These are phyloP conservation scores for Sycophila sp. DNA, from an alignment of 1,140 invertebrate genomes.

Conservation along the genomic window DNA sequence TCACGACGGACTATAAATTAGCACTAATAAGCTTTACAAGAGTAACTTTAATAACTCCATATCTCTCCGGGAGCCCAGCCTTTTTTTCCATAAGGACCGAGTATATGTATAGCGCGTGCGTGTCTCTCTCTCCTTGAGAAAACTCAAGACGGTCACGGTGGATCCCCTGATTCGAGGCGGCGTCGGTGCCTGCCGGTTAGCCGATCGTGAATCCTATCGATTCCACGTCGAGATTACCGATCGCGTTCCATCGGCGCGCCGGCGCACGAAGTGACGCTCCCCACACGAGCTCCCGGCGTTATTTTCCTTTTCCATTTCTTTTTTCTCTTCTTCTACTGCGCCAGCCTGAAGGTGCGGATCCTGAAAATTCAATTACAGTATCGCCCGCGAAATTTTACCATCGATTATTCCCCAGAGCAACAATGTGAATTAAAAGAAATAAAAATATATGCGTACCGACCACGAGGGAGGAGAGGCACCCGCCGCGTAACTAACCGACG, in stretches of 20 bases:
- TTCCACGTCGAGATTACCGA: slow-evolving; percentile 35
- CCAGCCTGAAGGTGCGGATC: no score
- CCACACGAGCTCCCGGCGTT: no score
- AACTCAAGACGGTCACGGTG: not conserved
- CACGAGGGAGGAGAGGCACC: no score
- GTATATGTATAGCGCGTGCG: not conserved
- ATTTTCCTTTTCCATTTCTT: no score
- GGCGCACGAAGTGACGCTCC: not conserved
- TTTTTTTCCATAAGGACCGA: not conserved
- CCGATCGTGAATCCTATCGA: slow-evolving; percentile 10
- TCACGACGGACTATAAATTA: slow-evolving; percentile 16
- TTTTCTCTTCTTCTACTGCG: no score
- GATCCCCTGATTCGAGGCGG: not conserved
- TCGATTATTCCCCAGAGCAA: no score
- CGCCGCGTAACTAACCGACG: slow-evolving; percentile 2
- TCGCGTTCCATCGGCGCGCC: no score
- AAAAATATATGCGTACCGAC: no score
- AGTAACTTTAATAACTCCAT: slow-evolving; percentile 18
- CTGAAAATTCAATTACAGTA: no score
- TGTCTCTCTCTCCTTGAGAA: not conserved
- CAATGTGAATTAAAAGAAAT: no score
- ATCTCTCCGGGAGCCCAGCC: slow-evolving; percentile 9
- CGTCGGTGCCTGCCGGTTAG: no score
- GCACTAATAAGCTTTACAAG: not conserved
- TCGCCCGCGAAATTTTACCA: no score